These are phyloP conservation scores for Acanthosoma haemorrhoidale DNA, from an alignment of 2,888 invertebrate species.

Conservation along the genomic window DNA sequence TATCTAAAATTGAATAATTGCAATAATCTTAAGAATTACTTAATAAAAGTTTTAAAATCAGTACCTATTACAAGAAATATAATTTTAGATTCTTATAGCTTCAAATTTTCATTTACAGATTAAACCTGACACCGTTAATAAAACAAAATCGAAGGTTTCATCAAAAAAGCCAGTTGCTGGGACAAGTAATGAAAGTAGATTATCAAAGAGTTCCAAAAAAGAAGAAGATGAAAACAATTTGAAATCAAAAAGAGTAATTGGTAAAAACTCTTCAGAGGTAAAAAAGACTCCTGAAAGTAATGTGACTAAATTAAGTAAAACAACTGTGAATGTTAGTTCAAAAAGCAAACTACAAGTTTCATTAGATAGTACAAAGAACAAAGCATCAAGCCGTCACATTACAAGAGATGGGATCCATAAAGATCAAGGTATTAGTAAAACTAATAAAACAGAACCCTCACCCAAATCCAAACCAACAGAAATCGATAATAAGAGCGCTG, in stretches of 20 bases:
- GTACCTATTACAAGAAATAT: neutral
- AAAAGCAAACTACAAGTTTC: neutral
- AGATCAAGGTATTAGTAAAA: neutral
- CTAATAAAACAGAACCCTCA: neutral
- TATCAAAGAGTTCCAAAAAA: neutral
- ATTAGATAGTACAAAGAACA: neutral
- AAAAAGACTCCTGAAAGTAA: neutral
- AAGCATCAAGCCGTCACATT: neutral
- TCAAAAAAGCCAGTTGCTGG: neutral
- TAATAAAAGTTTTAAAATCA: too few species aligned
- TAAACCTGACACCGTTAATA: neutral
- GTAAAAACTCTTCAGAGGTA: neutral
- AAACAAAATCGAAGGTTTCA: neutral
- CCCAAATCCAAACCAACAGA: neutral
- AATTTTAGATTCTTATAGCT: too few species aligned
- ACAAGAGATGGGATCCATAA: neutral
- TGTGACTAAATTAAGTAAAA: neutral
- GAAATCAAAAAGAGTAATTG: neutral
- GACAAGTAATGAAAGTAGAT: neutral
- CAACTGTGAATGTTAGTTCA: neutral
- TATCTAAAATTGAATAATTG: too few species aligned
- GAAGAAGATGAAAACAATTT: neutral
- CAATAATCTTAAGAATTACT: too few species aligned
- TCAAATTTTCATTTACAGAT: neutral
- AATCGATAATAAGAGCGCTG: neutral